phyloP scores from a whole-genome alignment of 2,888 invertebrate species.

The Stenoptilia bipunctidactyla region DNA sequence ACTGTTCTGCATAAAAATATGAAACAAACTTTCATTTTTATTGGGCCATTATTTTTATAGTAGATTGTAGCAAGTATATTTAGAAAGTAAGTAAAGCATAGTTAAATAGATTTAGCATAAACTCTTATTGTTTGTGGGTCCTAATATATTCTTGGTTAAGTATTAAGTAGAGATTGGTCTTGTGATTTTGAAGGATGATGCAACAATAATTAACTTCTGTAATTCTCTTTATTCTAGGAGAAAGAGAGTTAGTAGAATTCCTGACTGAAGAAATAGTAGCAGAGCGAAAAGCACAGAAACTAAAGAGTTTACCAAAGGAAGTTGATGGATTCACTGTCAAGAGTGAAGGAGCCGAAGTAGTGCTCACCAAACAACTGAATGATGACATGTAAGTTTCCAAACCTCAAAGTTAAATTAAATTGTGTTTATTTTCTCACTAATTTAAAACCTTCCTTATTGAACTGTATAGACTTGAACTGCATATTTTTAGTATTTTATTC shows the following conservation, averaged over 20 bases:
- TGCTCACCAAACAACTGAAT: slow-evolving; percentile 78
- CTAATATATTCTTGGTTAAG: too few relatives aligned
- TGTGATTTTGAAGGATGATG: too few relatives aligned
- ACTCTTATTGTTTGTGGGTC: too few relatives aligned
- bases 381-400: slow-evolving; percentile 82
- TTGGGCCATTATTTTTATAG: too few relatives aligned
- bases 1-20: slow-evolving; percentile 30
- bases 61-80: not conserved
- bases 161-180: too few relatives aligned
- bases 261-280: slow-evolving; percentile 93
- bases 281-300: slow-evolving; percentile 87
- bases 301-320: slow-evolving; percentile 79
- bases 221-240: slow-evolving; percentile 67
- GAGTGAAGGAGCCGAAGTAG: slow-evolving; percentile 87
- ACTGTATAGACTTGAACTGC: not conserved
- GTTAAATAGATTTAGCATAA: too few relatives aligned
- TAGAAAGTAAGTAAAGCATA: not conserved
- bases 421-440: too few relatives aligned
- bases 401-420: too few relatives aligned
- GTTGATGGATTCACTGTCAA: slow-evolving; percentile 87
- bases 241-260: slow-evolving; percentile 90
- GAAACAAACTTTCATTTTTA: too few relatives aligned
- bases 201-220: not conserved
- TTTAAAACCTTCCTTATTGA: too few relatives aligned
- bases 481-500: not conserved